Evolutionary conservation across 2,888 invertebrate species (phyloP).

Genomic region (Drosophila nr. perissopoda): DNA sequence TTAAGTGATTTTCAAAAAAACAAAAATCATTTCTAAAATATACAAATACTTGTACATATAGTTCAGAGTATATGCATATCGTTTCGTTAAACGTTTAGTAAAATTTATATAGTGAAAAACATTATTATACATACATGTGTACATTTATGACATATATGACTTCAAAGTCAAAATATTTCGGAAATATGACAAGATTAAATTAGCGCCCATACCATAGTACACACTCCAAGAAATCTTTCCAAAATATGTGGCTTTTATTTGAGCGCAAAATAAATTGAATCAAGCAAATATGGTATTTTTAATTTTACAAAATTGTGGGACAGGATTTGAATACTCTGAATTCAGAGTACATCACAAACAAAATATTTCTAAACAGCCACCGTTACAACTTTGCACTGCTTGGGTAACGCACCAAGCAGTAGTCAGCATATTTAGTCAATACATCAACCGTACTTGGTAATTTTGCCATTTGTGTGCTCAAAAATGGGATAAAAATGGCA

Average conservation of each 20-base stretch:
- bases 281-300: slow-evolving; percentile 8
- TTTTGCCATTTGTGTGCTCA: neutral
- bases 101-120: slow-evolving; percentile 51
- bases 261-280: slow-evolving; percentile 62
- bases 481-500: neutral
- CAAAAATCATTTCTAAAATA: slow-evolving; percentile 8
- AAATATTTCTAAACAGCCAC: neutral
- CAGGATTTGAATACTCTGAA: neutral
- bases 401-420: neutral
- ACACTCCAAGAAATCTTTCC: slow-evolving; percentile 35
- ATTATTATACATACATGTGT: slow-evolving; percentile 32
- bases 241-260: slow-evolving; percentile 56
- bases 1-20: slow-evolving; percentile 13
- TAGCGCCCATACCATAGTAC: slow-evolving; percentile 1
- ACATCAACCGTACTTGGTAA: neutral
- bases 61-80: slow-evolving; percentile 58
- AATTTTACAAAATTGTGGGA: neutral
- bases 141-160: slow-evolving; percentile 39
- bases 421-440: neutral
- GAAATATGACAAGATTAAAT: slow-evolving; percentile 20
- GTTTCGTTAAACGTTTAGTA: slow-evolving; percentile 70
- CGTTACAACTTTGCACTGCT: neutral
- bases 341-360: neutral
- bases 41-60: slow-evolving; percentile 17
- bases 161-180: slow-evolving; percentile 29